Evolutionary conservation across 2,888 invertebrate genomes (phyloP), one percentile per base, ranked within the genome.

Genomic region (Dione juno): DNA sequence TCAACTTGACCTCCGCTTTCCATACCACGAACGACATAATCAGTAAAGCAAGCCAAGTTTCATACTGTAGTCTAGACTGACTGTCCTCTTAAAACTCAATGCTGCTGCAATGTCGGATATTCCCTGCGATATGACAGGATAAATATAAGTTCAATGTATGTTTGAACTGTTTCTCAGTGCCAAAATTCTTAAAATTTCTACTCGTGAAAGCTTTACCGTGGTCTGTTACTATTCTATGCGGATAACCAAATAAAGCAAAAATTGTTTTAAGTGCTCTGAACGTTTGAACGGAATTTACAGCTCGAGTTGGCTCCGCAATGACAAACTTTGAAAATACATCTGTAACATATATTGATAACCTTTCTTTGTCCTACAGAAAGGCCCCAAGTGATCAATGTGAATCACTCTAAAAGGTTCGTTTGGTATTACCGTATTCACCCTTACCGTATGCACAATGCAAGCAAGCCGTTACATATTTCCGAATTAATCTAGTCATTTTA

Each of bases 391-490:
- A 19, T 79, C 78, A 2, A 79, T 45, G 10, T 79, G 79, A 2
- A 80, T 52, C 52, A 72, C 77, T 0, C 37, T 0, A 67, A 80
- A 72, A 0, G 79, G 78, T 28, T 73, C 72, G 2, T 54, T 67
- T 0, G 77, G 76, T 64, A n/a, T n/a, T n/a, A n/a, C n/a, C n/a
- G n/a, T n/a, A n/a, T n/a, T n/a, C n/a, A n/a, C n/a, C n/a, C n/a
- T n/a, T n/a, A n/a, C n/a, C n/a, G n/a, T n/a, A n/a, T n/a, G n/a
- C n/a, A n/a, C n/a, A n/a, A n/a, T n/a, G n/a, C n/a, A n/a, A n/a
- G 67, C 82, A 82, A 0, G 74, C 16, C 0, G 14, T 65, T 7
- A 81, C 77, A 59, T 83, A 81, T 65, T 81, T 81, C 7, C 53
- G 69, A n/a, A 75, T 74, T 48, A 75, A 72, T 1, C 74, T 63